Evolutionary conservation across 2,888 invertebrate species (phyloP).

Genomic region (Drosophila subquinaria): DNA sequence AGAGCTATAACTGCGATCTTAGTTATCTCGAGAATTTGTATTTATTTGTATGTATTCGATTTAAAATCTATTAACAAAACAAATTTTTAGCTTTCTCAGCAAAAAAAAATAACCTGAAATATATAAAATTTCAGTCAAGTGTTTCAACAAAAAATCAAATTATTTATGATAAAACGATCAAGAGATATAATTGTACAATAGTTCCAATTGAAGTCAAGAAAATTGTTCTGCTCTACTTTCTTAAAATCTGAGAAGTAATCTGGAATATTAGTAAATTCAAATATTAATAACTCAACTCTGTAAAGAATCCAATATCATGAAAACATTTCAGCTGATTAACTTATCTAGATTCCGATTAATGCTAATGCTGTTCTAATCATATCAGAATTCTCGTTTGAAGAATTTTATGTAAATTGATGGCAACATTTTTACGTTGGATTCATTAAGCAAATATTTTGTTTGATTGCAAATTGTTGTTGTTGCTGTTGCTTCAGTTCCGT

Average conservation of each 20-base stretch:
- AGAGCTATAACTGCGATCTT: no score
- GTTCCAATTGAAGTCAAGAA: no score
- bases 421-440: constrained; percentile 12
- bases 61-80: no score
- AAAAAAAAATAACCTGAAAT: no score
- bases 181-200: no score
- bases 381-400: constrained; percentile 2
- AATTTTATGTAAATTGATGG: constrained; percentile 50
- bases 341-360: constrained; percentile 10
- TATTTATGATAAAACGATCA: no score
- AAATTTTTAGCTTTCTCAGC: no score
- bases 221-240: no score
- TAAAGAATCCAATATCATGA: background rate
- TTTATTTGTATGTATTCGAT: no score
- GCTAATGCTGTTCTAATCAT: constrained; percentile 1
- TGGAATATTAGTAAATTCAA: background rate
- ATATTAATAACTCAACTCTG: background rate
- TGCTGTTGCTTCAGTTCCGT: constrained; percentile 9
- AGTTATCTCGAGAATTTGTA: no score
- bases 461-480: constrained; percentile 40
- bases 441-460: constrained; percentile 34
- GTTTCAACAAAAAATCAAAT: no score
- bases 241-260: background rate
- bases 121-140: no score
- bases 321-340: background rate